phyloP scores from a whole-genome alignment of 2,113 vertebrate genomes.

The Dicaeum eximium region DNA sequence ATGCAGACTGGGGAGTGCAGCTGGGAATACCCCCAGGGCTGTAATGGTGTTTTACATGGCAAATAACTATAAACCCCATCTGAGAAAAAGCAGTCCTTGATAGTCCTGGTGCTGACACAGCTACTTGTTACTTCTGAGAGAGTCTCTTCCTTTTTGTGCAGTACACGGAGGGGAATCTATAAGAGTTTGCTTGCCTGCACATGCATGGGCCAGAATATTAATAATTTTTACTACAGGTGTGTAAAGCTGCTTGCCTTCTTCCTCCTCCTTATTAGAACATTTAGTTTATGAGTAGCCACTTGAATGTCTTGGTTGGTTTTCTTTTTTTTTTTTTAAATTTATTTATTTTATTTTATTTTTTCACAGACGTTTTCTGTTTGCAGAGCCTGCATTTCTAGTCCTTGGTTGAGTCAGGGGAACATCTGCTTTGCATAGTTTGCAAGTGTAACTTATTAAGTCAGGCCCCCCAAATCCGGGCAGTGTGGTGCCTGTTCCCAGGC shows the following conservation, averaged over 20 bases:
- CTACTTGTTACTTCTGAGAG: neutral
- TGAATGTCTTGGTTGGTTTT: neutral
- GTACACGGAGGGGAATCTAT: neutral
- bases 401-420: neutral
- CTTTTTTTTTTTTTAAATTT: neutral
- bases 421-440: neutral
- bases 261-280: neutral
- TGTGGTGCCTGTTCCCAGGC: neutral
- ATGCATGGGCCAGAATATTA: fast-evolving
- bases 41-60: neutral
- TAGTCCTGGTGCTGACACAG: neutral
- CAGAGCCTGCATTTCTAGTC: neutral
- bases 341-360: neutral
- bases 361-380: neutral
- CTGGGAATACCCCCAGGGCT: fast-evolving
- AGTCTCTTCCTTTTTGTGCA: neutral
- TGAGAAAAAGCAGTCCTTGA: neutral
- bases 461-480: neutral
- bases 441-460: neutral
- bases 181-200: neutral
- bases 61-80: neutral
- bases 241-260: neutral
- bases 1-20: fast-evolving
- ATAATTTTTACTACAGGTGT: neutral
- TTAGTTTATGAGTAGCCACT: neutral